phyloP scores from a whole-genome alignment of 2,113 vertebrate genomes.

The Gambusia affinis region DNA sequence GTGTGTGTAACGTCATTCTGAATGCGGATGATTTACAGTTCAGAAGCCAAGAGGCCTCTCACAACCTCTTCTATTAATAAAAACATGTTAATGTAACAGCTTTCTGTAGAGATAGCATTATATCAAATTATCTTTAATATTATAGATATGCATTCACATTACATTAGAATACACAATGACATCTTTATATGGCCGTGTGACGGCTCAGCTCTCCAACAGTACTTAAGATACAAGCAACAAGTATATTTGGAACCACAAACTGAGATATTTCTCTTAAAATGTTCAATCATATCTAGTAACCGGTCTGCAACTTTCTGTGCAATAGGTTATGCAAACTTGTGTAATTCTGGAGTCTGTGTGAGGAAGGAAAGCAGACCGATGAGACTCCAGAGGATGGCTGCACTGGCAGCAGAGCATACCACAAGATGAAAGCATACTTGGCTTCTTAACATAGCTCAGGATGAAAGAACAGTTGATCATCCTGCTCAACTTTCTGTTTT shows the following conservation, averaged over 20 bases:
- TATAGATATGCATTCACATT: too few species aligned
- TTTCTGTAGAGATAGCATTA: background rate
- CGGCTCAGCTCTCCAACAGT: background rate
- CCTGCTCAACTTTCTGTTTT: background rate
- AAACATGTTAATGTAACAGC: background rate
- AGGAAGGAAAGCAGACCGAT: background rate
- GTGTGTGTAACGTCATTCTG: background rate
- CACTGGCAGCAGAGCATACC: conserved; percentile 14
- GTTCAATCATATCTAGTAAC: background rate
- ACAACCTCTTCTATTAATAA: background rate
- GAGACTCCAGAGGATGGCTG: conserved; percentile 20
- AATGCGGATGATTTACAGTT: background rate
- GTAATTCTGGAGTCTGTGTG: background rate
- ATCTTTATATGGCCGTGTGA: background rate
- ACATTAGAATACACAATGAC: too few species aligned
- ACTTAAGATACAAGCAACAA: background rate
- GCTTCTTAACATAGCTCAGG: conserved; percentile 32
- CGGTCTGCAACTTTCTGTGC: background rate
- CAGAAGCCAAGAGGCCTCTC: background rate
- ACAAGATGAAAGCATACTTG: conserved; percentile 38
- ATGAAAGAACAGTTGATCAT: conserved; percentile 25
- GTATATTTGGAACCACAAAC: background rate
- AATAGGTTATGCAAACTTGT: background rate
- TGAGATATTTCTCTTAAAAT: background rate
- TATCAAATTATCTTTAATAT: too few species aligned